A percentile compares a stretch with the other conserved stretches of the same genome.
Conservation (phyloP, 2,113 vertebrate genomes). For the Podarcis raffonei region DNA sequence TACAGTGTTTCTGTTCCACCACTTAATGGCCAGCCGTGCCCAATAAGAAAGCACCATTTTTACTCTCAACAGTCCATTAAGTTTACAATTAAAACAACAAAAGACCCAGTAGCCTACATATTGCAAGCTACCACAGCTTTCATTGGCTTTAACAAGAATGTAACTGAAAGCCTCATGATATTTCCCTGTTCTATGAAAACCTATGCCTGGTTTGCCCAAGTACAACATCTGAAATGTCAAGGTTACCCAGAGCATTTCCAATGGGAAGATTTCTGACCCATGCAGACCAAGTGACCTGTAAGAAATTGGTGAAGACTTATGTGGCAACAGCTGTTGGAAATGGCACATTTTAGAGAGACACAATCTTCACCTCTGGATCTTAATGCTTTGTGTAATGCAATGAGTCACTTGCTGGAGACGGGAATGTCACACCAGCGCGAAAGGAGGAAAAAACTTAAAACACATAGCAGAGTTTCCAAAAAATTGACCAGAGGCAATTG, state of each 20-base stretch:
- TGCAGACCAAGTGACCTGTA: background rate
- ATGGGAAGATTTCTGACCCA: background rate
- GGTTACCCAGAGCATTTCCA: background rate
- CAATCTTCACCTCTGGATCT: background rate
- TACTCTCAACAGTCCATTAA: background rate
- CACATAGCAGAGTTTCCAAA: too few relatives aligned
- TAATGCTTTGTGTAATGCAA: background rate
- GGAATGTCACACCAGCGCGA: background rate
- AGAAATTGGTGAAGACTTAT: background rate
- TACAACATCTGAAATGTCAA: background rate
- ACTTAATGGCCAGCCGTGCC: background rate
- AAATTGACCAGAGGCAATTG: too few relatives aligned
- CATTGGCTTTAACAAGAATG: background rate
- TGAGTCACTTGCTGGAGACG: too few relatives aligned
- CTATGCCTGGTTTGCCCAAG: background rate
- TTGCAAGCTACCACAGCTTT: background rate
- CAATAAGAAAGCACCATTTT: constrained; percentile 10
- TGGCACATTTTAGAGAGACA: too few relatives aligned
- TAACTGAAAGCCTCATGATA: background rate
- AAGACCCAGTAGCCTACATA: background rate
- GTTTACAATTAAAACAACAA: constrained; percentile 15
- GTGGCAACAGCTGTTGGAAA: background rate
- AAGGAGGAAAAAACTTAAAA: too few relatives aligned
- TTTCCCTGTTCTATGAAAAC: background rate
- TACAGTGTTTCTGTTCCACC: background rate